Percentiles rank a stretch among this genome's conserved stretches.
phyloP scores from a whole-genome alignment of 2,888 invertebrate species.

The Cantharis flavilabris region DNA sequence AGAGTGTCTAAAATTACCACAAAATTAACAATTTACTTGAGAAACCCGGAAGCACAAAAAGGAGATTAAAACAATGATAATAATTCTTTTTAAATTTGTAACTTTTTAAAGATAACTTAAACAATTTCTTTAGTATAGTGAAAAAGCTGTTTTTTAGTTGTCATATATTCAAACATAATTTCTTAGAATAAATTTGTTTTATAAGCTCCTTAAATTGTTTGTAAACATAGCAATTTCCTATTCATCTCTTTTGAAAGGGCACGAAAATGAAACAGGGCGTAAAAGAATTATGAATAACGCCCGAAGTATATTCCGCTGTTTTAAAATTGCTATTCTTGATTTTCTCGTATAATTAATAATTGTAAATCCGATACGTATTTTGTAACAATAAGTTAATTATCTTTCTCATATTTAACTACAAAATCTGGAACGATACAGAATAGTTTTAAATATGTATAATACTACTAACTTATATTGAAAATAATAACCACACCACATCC shows the following conservation, averaged over 20 bases:
- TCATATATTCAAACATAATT: constrained; percentile 4
- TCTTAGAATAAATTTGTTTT: constrained; percentile 21
- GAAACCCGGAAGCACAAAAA: background rate
- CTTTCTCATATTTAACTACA: background rate
- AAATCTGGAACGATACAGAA: background rate
- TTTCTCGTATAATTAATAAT: background rate
- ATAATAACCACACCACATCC: too few species aligned
- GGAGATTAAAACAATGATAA: background rate
- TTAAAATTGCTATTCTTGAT: constrained; percentile 10
- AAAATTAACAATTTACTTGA: background rate
- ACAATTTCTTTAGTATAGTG: background rate
- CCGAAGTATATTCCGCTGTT: constrained; percentile 14
- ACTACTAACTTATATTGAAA: too few species aligned
- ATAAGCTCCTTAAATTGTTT: constrained; percentile 25
- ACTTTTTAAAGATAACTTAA: background rate
- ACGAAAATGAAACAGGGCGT: constrained; percentile 25
- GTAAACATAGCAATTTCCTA: constrained; percentile 30
- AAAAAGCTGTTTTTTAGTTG: constrained; percentile 3
- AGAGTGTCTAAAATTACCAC: background rate
- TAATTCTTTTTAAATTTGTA: background rate
- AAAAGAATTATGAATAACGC: constrained; percentile 27
- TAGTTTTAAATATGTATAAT: too few species aligned
- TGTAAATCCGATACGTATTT: background rate
- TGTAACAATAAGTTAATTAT: background rate
- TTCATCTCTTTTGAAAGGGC: constrained; percentile 21